Percentiles rank a stretch among this genome's conserved stretches.
These are phyloP conservation scores for Tauraco hartlaubi DNA, from an alignment of 2,797 vertebrate species.

Conservation along the genomic window DNA sequence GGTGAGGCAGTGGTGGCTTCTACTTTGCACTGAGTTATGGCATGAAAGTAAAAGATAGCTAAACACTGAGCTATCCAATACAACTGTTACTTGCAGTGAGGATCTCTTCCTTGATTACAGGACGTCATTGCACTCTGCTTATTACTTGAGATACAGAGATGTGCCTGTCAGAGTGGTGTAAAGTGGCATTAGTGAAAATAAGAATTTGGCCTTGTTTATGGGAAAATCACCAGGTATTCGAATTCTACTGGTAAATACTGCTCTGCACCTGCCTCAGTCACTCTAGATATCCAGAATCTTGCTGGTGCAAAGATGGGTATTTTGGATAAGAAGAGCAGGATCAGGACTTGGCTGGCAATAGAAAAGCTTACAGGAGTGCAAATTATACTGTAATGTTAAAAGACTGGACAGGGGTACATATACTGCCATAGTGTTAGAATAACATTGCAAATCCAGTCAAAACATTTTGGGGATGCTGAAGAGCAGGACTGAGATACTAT, in stretches of 20 bases:
- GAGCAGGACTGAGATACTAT: not conserved
- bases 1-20: slow-evolving; percentile 79
- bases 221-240: not conserved
- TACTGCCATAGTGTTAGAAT: not conserved
- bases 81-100: not conserved
- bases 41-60: not conserved
- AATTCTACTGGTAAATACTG: not conserved
- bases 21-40: not conserved
- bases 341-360: not conserved
- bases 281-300: too few species aligned
- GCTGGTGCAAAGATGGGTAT: not conserved
- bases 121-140: not conserved
- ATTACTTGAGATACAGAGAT: not conserved
- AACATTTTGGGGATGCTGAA: not conserved
- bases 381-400: not conserved
- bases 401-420: not conserved
- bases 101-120: not conserved
- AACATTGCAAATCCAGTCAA: not conserved
- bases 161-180: not conserved
- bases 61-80: not conserved
- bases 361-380: not conserved
- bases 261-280: too few species aligned
- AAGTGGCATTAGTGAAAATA: not conserved
- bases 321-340: not conserved
- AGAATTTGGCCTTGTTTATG: not conserved